Evolutionary conservation across 1,140 invertebrate species (phyloP), one percentile per base, ranked within the genome.

Genomic region (Chironomus tepperi): DNA sequence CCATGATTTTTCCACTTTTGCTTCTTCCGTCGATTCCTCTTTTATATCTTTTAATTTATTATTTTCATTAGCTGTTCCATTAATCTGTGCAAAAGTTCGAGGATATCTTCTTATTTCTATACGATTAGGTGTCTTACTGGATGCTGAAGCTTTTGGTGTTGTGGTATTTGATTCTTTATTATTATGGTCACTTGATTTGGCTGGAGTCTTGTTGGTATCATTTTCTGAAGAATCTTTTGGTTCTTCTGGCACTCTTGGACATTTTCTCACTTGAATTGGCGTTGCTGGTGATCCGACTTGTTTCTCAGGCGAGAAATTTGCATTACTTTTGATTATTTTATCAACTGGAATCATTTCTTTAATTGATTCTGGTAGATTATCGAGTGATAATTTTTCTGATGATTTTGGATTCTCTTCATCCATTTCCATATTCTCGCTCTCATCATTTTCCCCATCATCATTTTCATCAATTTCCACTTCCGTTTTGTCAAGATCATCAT

Each of bases 41-140:
- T 34, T 34, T 76, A 89, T 88, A 73, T 88, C 16, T 24, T 74
- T 64, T 3, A 42, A 8, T 74, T 10, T 15, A 64, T 43, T 19
- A 67, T 12, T 74, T 6, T 64, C 16, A 18, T 7, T 42, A 43
- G 47, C n/a, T 18, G 74, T 15, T 34, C 24, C 24, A 34, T 34
- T 34, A 34, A 34, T 34, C 5, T 34, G 24, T 34, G 24, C 24
- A 34, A 74, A 18, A 1, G 57, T 43, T 7, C 74, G 3, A 9
- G 74, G 74, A 34, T 70, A 47, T 18, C 74, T 64, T 34, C 74
- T 64, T 6, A 74, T 24, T 70, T 16, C 74, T 43, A 74, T 74
- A 15, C 16, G 42, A 18, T 42, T 74, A 72, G 74, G 64, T n/a
- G 64, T 70, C 19, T 74, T 74, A 19, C 47, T 74, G 0, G 24